A percentile compares a stretch with the other conserved stretches of the same genome.
Conservation (phyloP, 2,888 invertebrate genomes). For the Pegoplata infirma region DNA sequence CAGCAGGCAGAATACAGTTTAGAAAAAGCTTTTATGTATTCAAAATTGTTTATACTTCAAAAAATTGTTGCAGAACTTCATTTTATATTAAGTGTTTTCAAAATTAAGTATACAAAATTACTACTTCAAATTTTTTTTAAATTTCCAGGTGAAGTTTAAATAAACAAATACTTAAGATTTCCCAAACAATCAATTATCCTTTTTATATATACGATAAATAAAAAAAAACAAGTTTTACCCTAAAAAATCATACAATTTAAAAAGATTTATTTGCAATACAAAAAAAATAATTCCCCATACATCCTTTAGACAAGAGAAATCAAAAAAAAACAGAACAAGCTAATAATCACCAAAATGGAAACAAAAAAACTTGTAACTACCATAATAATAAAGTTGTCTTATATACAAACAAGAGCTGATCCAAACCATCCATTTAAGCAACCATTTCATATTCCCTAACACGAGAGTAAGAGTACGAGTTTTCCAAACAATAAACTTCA, state of each 20-base stretch:
- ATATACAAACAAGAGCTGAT: slow-evolving; percentile 4
- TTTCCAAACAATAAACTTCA: slow-evolving; percentile 43
- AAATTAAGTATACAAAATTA: too few species aligned
- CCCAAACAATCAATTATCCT: slow-evolving; percentile 12
- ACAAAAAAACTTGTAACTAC: slow-evolving; percentile 34
- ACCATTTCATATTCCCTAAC: slow-evolving; percentile 8
- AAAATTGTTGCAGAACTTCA: too few species aligned
- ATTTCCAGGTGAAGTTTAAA: slow-evolving; percentile 25
- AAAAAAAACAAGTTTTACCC: slow-evolving; percentile 23
- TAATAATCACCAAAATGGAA: slow-evolving; percentile 17
- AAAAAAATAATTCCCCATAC: neutral
- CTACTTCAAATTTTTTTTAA: too few species aligned
- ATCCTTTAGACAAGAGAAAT: neutral
- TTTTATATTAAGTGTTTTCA: too few species aligned
- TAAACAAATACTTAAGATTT: slow-evolving; percentile 47
- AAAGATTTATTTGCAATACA: neutral
- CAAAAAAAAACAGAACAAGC: slow-evolving; percentile 3
- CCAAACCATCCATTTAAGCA: slow-evolving; percentile 12
- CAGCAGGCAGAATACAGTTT: too few species aligned
- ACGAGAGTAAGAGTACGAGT: too few species aligned
- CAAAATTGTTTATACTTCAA: too few species aligned
- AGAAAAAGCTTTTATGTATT: too few species aligned
- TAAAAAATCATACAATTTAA: neutral
- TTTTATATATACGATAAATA: neutral
- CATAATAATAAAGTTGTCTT: slow-evolving; percentile 57